Conservation (phyloP, 2,888 invertebrate genomes). For the Drosophila koepferae region DNA sequence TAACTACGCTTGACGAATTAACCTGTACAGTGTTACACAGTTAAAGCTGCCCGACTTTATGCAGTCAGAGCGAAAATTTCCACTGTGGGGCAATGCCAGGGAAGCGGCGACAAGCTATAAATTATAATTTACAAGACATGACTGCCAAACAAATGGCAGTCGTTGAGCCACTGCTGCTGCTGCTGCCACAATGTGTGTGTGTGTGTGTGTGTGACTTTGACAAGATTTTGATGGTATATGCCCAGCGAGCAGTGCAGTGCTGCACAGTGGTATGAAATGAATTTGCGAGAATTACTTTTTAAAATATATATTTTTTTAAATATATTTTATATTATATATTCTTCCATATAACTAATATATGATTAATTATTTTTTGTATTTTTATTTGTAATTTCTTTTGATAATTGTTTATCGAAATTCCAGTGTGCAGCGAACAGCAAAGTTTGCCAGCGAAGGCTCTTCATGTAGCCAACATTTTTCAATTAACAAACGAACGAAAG, state of each 20-base stretch:
- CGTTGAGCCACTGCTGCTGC: slow-evolving; percentile 38
- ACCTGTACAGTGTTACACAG: slow-evolving; percentile 1
- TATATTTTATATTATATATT: no score
- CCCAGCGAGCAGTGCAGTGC: slow-evolving; percentile 16
- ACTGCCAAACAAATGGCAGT: slow-evolving; percentile 63
- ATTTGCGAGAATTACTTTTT: neutral
- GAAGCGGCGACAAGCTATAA: slow-evolving; percentile 61
- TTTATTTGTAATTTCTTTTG: neutral
- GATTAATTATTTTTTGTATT: no score
- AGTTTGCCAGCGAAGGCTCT: slow-evolving; percentile 26
- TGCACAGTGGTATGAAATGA: slow-evolving; percentile 20
- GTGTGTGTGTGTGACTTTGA: slow-evolving; percentile 66
- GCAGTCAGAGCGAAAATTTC: slow-evolving; percentile 5
- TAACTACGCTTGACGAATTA: neutral
- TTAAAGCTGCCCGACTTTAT: slow-evolving; percentile 36
- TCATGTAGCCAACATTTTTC: slow-evolving; percentile 75
- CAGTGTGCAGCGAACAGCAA: slow-evolving; percentile 32
- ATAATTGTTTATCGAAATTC: neutral
- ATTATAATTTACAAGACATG: slow-evolving; percentile 76
- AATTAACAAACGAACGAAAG: slow-evolving; percentile 80
- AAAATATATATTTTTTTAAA: no score
- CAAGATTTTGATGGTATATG: slow-evolving; percentile 69
- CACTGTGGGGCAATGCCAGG: slow-evolving; percentile 18
- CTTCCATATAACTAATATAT: no score
- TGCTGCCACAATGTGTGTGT: slow-evolving; percentile 24